Conservation (phyloP, 2,113 vertebrate species). For the Pedionomus torquatus region DNA sequence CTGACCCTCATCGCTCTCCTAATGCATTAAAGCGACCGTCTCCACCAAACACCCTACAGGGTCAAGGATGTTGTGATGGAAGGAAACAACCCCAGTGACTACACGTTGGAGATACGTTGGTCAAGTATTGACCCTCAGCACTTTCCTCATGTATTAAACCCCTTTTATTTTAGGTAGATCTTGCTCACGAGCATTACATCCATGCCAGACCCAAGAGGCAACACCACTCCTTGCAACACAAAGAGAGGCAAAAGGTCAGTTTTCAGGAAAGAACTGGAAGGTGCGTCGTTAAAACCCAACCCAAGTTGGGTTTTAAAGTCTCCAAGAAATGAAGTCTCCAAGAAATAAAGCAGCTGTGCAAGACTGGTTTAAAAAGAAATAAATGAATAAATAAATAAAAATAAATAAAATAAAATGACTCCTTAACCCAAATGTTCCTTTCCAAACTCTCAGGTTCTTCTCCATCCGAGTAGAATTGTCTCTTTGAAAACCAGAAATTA, state of each 20-base stretch:
- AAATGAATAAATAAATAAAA: background rate
- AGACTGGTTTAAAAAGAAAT: background rate
- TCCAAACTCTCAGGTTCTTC: background rate
- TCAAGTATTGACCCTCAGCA: background rate
- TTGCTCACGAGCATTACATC: background rate
- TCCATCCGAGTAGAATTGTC: background rate
- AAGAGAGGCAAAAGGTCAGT: background rate
- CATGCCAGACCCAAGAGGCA: background rate
- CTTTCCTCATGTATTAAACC: no score
- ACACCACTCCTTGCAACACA: background rate
- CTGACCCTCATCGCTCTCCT: background rate
- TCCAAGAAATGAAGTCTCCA: background rate
- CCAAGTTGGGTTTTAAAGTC: background rate
- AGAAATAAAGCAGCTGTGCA: background rate
- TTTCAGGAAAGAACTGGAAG: background rate
- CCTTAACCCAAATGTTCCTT: background rate
- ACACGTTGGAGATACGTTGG: accelerated
- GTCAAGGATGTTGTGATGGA: no score
- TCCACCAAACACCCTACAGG: background rate
- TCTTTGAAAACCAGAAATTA: background rate
- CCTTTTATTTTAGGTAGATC: background rate
- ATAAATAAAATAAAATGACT: background rate
- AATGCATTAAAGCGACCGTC: background rate
- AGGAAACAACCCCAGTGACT: background rate
- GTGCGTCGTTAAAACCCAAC: background rate